Evolutionary conservation across 23 tunicate genomes (phyloP), one percentile per base, ranked within the genome.

Genomic region (Oikopleura dioica): DNA sequence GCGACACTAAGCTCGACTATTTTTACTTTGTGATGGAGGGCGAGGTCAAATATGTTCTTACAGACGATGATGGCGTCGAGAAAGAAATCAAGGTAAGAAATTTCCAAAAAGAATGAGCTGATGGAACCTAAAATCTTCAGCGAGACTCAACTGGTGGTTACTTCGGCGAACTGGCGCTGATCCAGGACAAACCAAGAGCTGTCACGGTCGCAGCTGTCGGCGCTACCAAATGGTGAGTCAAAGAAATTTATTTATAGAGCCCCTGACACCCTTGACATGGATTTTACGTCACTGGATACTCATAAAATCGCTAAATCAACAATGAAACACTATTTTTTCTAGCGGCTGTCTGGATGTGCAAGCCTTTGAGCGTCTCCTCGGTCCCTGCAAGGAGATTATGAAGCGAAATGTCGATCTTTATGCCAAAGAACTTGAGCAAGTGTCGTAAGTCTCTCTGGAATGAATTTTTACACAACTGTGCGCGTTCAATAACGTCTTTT

Each of bases 121-220:
- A 95, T 0, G 78, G 82, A n/a, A n/a, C n/a, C n/a, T n/a, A n/a
- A n/a, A n/a, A 55, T 69, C 68, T 94, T 24, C 79, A 84, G 37
- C 85, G 80, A 23, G 88, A 86, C 76, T 37, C 68, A 30, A 67
- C 68, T 30, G 95, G 99, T 0, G 78, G 82, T 36, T 86, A 94
- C 67, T 94, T 94, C 59, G 99, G 99, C 1, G 99, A 94, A 68
- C 78, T 94, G 0, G 99, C 99, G 0, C 79, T 94, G 36, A 79
- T 94, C 1, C 84, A 82, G 77, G 84, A 94, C 38, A 94, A 83
- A 69, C 95, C 88, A 0, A 69, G 99, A 35, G 99, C 99, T 51
- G 99, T 94, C 37, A 80, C 95, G 1, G 99, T 94, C 69, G 32
- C 81, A 69, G 99, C 99, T 5, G 83, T 78, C 29, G 99, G 99